Evolutionary conservation across 2,888 invertebrate species (phyloP).

Genomic region (Nomada ferruginata): DNA sequence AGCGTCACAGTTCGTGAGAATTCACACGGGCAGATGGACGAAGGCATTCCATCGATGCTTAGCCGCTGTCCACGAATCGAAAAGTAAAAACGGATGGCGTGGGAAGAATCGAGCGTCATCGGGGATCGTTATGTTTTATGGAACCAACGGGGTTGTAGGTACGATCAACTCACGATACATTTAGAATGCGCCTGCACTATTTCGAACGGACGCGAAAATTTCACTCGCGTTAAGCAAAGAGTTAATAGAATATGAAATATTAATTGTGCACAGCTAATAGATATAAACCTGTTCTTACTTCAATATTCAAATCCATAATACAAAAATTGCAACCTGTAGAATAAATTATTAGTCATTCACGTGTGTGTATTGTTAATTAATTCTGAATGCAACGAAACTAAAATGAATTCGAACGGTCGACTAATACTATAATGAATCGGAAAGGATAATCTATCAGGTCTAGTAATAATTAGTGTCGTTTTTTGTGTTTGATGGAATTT

Average conservation of each 20-base stretch:
- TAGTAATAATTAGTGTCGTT: too few species aligned
- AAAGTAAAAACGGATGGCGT: slow-evolving; percentile 6
- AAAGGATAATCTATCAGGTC: not conserved
- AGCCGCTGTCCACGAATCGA: not conserved
- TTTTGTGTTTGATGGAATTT: too few species aligned
- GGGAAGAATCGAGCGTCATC: not conserved
- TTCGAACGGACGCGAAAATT: too few species aligned
- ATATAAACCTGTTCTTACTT: too few species aligned
- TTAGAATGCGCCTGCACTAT: not conserved
- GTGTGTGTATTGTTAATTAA: too few species aligned
- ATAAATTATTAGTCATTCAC: too few species aligned
- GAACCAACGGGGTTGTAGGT: not conserved
- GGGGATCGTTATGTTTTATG: slow-evolving; percentile 8
- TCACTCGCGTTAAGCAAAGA: too few species aligned
- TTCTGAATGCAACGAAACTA: not conserved
- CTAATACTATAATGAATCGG: not conserved
- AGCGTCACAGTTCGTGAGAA: not conserved
- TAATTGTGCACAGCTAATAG: too few species aligned
- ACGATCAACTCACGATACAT: slow-evolving; percentile 19
- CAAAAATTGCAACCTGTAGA: too few species aligned
- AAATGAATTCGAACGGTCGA: too few species aligned
- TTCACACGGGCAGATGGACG: not conserved
- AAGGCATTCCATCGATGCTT: not conserved
- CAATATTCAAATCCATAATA: too few species aligned
- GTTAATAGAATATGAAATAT: too few species aligned